These are phyloP conservation scores for Drosophila arawakana DNA, from an alignment of 1,140 invertebrate species.

Conservation along the genomic window DNA sequence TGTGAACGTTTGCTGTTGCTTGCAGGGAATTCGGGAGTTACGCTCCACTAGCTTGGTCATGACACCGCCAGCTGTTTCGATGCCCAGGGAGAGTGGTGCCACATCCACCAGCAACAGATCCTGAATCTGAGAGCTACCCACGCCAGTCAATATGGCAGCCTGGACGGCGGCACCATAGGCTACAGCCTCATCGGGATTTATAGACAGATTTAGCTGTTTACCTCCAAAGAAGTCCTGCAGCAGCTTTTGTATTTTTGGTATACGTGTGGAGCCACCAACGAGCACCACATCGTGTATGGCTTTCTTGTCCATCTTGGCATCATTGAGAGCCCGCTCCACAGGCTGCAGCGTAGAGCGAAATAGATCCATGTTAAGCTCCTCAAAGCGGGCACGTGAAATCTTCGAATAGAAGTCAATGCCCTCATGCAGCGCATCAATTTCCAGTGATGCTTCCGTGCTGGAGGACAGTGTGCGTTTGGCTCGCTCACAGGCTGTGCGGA, in stretches of 20 bases:
- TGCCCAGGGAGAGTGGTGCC: conserved; percentile 89
- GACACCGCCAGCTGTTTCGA: conserved; percentile 89
- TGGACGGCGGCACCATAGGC: conserved; percentile 91
- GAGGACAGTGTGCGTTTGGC: conserved; percentile 89
- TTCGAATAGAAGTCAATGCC: conserved; percentile 94
- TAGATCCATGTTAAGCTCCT: conserved; percentile 94
- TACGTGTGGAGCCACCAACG: conserved; percentile 88
- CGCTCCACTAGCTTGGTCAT: conserved; percentile 89
- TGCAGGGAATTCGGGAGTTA: conserved; percentile 89
- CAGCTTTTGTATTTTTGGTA: conserved; percentile 88
- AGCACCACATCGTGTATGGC: conserved; percentile 88
- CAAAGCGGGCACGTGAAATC: conserved; percentile 93
- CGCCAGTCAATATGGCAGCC: conserved; percentile 90
- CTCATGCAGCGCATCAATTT: conserved; percentile 91
- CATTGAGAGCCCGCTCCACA: conserved; percentile 90
- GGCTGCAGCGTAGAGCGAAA: conserved; percentile 89
- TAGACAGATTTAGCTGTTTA: conserved; percentile 89
- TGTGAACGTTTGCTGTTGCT: conserved; percentile 88
- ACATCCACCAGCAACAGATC: conserved; percentile 91
- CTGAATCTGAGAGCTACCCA: conserved; percentile 89
- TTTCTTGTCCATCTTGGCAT: conserved; percentile 91
- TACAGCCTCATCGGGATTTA: conserved; percentile 92
- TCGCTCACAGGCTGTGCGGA: conserved; percentile 91
- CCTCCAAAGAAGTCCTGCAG: conserved; percentile 88
- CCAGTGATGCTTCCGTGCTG: conserved; percentile 89